Conservation (phyloP, 2,113 vertebrate genomes). For the Fukomys damarensis region DNA sequence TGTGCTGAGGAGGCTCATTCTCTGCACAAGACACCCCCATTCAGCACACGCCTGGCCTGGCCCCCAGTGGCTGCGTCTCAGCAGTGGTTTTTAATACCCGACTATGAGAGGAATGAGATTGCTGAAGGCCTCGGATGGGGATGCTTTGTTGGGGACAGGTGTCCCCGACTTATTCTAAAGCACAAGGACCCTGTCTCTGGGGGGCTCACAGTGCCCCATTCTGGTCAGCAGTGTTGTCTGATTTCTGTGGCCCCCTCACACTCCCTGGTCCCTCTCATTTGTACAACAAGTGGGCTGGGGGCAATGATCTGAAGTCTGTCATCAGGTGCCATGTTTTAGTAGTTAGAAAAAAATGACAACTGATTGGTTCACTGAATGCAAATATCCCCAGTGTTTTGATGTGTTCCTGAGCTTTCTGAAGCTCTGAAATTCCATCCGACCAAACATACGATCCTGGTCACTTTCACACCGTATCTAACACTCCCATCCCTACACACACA, state of each 20-base stretch:
- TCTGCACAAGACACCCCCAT: background rate
- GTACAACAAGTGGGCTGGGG: background rate
- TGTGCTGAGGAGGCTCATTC: background rate
- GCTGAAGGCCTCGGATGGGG: background rate
- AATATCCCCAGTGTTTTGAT: background rate
- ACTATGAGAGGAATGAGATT: background rate
- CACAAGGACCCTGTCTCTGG: background rate
- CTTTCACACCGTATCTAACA: background rate
- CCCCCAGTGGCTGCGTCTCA: background rate
- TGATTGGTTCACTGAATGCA: background rate
- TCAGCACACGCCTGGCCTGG: background rate
- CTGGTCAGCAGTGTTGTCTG: background rate
- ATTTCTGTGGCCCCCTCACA: too few species aligned
- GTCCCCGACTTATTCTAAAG: background rate
- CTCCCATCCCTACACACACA: background rate
- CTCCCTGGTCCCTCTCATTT: background rate
- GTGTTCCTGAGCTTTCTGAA: background rate
- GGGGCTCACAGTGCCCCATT: background rate
- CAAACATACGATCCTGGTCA: background rate
- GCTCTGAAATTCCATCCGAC: background rate
- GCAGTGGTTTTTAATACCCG: background rate
- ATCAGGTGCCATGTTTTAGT: background rate
- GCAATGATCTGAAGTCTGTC: background rate
- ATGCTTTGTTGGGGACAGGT: background rate
- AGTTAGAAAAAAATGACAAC: background rate